Conservation (phyloP, 2,797 vertebrate species). For the Sciaenops ocellatus region DNA sequence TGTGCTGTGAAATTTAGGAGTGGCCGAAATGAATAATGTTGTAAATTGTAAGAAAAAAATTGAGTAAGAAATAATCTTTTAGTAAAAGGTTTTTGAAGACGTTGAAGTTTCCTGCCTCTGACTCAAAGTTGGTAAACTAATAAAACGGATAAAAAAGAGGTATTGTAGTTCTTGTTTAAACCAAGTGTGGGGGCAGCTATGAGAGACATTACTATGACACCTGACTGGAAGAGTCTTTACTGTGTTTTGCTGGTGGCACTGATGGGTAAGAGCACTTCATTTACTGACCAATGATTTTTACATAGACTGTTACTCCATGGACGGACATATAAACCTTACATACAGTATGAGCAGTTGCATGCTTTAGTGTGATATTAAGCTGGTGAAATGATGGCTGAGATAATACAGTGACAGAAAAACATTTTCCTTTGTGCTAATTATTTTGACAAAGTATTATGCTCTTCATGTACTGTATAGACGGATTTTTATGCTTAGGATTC, state of each 20-base stretch:
- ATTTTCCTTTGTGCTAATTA: background rate
- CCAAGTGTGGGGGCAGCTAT: background rate
- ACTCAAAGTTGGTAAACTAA: background rate
- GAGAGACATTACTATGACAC: background rate
- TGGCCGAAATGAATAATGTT: background rate
- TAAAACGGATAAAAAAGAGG: background rate
- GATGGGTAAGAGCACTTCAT: slow-evolving; percentile 26
- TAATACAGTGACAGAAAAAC: background rate
- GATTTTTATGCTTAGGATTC: no score
- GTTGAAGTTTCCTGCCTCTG: background rate
- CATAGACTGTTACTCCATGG: background rate
- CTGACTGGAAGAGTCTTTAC: slow-evolving; percentile 9
- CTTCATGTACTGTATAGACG: background rate
- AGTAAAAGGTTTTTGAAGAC: background rate
- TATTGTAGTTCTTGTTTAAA: background rate
- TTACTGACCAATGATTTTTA: background rate
- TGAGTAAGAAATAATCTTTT: no score
- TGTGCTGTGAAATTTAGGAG: background rate
- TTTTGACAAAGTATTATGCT: background rate
- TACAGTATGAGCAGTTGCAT: background rate
- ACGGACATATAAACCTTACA: background rate
- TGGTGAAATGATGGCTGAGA: background rate
- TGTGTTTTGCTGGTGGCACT: slow-evolving; percentile 37
- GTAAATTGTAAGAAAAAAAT: no score
- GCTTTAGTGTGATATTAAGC: background rate